Evolutionary conservation across 2,797 vertebrate genomes (phyloP), one percentile per base, ranked within the genome.

Genomic region (Nannoperca australis): DNA sequence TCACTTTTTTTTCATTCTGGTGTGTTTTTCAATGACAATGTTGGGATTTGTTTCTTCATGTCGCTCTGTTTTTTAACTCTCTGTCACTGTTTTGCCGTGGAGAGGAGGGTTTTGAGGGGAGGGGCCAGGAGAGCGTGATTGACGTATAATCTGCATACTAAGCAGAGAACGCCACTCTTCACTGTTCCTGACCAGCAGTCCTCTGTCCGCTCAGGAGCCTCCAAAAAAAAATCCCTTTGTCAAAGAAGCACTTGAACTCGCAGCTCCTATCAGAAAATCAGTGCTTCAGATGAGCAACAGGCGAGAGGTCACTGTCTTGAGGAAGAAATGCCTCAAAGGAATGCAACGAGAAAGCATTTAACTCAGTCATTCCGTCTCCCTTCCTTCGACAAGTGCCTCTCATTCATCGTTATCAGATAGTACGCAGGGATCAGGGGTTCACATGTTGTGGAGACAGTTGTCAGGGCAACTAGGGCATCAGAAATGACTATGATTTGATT

Each of bases 381-480:
- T 78, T 22, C 60, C 66, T 74, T 70, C 56, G 69, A 85, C 71
- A 65, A 86, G 77, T 55, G 80, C 34, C 76, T 83, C 83, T 78
- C 61, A 14, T 76, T 83, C 85, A 10, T 15, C 18, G 45, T 50
- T 64, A 83, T 81, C 87, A 71, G 82, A 81, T 84, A 47, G 76
- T 77, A 72, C 55, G 10, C 53, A 0, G 61, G 71, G 84, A 84
- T 80, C 82, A 70, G 78, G 54, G 61, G 76, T 70, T 82, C 59
- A 58, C 51, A 34, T 79, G 90, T 70, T 63, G 54, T 34, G 73
- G 45, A 64, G 81, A 40, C 18, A 5, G 84, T 87, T 24, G 82
- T 34, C 87, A 71, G 15, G 84, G 83, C 64, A 88, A 91, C 89
- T 15, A 5, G 64, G 67, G 22, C 71, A 73, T 71, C 47, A 47